Evolutionary conservation across 1,140 invertebrate genomes (phyloP).

Genomic region (Danaus melanippus): DNA sequence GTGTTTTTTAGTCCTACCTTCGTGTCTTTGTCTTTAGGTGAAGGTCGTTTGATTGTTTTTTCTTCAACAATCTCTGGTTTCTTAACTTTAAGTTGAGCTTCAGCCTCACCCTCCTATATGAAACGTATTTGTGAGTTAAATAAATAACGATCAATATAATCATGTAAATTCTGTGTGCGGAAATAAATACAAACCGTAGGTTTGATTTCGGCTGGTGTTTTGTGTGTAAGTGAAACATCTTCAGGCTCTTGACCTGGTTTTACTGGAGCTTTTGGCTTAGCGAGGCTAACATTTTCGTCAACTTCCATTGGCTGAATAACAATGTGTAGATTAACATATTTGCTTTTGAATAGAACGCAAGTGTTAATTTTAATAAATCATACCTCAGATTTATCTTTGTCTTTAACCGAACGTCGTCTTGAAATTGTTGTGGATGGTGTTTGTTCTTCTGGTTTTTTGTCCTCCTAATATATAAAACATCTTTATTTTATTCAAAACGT

Average conservation of each 20-base stretch:
- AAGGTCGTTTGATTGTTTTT: conserved; percentile 58
- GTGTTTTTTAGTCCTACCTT: conserved; percentile 38
- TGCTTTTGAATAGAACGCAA: neutral
- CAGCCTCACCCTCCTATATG: conserved; percentile 55
- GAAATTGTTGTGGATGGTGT: conserved; percentile 48
- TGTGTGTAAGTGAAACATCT: conserved; percentile 63
- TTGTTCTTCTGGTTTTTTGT: conserved; percentile 54
- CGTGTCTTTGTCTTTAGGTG: conserved; percentile 43
- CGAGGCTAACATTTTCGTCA: conserved; percentile 54
- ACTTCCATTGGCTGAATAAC: conserved; percentile 58
- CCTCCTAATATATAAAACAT: conserved; percentile 37
- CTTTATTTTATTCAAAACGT: conserved; percentile 6
- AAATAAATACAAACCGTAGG: conserved; percentile 55
- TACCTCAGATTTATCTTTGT: conserved; percentile 64
- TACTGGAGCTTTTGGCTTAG: conserved; percentile 49
- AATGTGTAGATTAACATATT: conserved; percentile 5
- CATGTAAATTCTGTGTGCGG: conserved; percentile 7
- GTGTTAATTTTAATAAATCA: conserved; percentile 8
- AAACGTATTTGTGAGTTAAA: conserved; percentile 17
- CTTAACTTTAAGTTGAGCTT: conserved; percentile 60
- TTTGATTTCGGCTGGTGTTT: conserved; percentile 60
- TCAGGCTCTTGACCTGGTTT: conserved; percentile 57
- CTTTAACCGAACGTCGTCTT: conserved; percentile 55
- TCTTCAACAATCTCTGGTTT: conserved; percentile 66
- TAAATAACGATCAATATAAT: conserved; percentile 11